Evolutionary conservation across 2,888 invertebrate species (phyloP).

Genomic region (Drosophila macrospina): DNA sequence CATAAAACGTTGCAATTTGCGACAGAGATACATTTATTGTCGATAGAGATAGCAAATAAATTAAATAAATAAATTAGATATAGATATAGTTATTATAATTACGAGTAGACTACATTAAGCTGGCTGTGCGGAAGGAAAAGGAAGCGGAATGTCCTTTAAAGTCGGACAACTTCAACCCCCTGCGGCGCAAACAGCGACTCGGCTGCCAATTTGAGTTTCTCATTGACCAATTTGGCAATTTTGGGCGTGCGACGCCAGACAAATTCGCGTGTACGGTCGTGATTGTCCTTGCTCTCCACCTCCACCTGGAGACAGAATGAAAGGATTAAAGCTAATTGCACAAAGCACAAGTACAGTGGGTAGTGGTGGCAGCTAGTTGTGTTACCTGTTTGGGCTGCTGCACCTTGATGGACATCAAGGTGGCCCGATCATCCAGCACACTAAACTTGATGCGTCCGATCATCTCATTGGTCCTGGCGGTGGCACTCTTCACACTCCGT

Average conservation of each 20-base stretch:
- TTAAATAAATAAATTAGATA: constrained; percentile 76
- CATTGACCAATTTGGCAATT: constrained; percentile 93
- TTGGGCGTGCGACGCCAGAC: constrained; percentile 93
- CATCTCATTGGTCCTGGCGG: constrained; percentile 95
- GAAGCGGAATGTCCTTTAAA: constrained; percentile 57
- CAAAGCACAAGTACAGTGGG: constrained; percentile 30
- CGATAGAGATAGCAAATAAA: constrained; percentile 58
- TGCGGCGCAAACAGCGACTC: constrained; percentile 84
- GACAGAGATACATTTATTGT: constrained; percentile 52
- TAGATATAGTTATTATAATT: too few relatives aligned
- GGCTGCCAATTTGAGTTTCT: constrained; percentile 88
- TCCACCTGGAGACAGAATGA: constrained; percentile 88
- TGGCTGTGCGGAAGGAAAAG: constrained; percentile 33
- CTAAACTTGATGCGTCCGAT: constrained; percentile 91
- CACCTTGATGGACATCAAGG: constrained; percentile 93
- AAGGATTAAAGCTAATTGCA: constrained; percentile 52
- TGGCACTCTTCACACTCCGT: constrained; percentile 93
- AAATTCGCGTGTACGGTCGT: constrained; percentile 93
- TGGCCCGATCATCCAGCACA: constrained; percentile 92
- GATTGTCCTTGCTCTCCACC: constrained; percentile 92
- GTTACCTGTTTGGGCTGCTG: constrained; percentile 94
- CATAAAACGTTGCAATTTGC: constrained; percentile 24
- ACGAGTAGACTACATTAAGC: constrained; percentile 52
- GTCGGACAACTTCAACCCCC: constrained; percentile 83
- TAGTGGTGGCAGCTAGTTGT: background rate